These are phyloP conservation scores for Malurus cyaneus DNA, from an alignment of 2,113 vertebrate species.

Conservation along the genomic window DNA sequence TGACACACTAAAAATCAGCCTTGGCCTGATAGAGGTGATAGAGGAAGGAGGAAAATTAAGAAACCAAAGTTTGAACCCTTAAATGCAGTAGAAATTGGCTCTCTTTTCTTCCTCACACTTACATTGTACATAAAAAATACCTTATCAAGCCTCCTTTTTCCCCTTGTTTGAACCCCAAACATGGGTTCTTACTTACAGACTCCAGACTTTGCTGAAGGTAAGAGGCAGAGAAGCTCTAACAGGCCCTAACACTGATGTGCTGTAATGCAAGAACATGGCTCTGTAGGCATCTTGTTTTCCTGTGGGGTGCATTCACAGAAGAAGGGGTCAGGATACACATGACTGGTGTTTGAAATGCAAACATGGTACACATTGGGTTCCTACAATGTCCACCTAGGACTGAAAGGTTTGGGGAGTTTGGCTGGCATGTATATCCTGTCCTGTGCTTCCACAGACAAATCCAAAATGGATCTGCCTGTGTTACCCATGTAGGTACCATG, in stretches of 20 bases:
- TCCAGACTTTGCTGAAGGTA: background rate
- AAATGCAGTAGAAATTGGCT: background rate
- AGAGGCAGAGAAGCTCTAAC: background rate
- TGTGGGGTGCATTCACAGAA: background rate
- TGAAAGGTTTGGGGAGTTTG: background rate
- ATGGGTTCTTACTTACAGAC: background rate
- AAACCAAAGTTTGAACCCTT: background rate
- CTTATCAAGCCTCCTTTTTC: background rate
- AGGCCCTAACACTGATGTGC: accelerated
- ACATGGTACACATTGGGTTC: background rate
- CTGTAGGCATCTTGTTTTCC: accelerated
- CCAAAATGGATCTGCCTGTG: accelerated
- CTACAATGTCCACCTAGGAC: background rate
- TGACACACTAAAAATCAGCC: background rate
- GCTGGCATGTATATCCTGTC: accelerated
- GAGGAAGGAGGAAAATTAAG: background rate
- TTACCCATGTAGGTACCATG: background rate
- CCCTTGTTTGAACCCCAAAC: background rate
- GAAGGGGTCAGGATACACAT: background rate
- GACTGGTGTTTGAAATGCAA: background rate
- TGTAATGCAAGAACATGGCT: background rate
- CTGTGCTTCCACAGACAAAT: background rate
- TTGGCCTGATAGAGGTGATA: background rate
- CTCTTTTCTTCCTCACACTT: background rate
- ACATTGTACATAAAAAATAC: background rate